These are phyloP conservation scores for Catocala nupta DNA, from an alignment of 2,888 invertebrate genomes.

Conservation along the genomic window DNA sequence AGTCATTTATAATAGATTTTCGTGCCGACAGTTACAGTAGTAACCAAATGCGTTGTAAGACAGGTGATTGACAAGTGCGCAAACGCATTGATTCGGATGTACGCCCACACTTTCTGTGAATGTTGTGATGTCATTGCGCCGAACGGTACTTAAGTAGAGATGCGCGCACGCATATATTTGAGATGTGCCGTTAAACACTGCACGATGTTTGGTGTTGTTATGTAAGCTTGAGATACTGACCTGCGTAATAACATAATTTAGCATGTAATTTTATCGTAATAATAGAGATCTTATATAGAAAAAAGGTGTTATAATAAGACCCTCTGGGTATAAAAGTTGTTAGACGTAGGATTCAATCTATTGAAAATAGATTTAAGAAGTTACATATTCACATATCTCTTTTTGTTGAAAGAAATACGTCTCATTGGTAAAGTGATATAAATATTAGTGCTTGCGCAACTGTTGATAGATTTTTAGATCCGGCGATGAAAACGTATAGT, in stretches of 20 bases:
- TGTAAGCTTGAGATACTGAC: conserved; percentile 37
- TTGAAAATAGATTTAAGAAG: too few relatives aligned
- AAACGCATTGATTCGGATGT: conserved; percentile 32
- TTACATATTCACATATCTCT: too few relatives aligned
- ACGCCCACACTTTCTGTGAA: conserved; percentile 36
- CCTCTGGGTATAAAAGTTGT: too few relatives aligned
- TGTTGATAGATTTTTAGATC: too few relatives aligned
- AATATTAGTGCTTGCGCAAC: too few relatives aligned
- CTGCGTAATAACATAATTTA: conserved; percentile 13
- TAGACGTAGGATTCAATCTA: too few relatives aligned
- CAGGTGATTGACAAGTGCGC: conserved; percentile 60
- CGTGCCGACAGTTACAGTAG: conserved; percentile 29
- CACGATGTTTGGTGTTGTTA: conserved; percentile 10
- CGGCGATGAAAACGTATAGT: too few relatives aligned
- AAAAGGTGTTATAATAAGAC: not conserved
- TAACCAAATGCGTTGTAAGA: conserved; percentile 15
- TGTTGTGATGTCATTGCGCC: conserved; percentile 52
- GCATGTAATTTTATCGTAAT: not conserved
- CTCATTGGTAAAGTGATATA: too few relatives aligned
- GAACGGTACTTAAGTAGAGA: conserved; percentile 55
- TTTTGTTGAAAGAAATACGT: too few relatives aligned
- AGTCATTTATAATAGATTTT: conserved; percentile 6
- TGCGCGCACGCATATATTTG: conserved; percentile 33
- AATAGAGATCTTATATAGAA: not conserved
- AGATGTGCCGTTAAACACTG: conserved; percentile 39